Conservation (phyloP, 2,888 invertebrate species). For the Drosophila birchii region DNA sequence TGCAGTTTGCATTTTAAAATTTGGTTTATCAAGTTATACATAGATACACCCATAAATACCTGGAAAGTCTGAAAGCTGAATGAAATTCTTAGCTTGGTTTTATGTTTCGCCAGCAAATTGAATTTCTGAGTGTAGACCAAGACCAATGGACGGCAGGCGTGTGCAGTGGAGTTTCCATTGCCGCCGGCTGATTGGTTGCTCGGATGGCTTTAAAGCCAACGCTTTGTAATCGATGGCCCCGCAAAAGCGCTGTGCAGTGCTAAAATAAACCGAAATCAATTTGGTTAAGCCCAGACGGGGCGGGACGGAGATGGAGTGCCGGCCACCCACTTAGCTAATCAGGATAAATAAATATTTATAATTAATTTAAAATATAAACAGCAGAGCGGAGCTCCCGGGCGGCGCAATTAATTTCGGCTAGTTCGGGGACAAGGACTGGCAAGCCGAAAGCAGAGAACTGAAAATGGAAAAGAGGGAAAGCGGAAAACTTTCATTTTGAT, state of each 20-base stretch:
- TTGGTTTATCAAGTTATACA: no score
- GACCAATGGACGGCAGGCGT: constrained; percentile 56
- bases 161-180: constrained; percentile 52
- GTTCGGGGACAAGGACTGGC: constrained; percentile 2
- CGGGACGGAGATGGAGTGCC: constrained; percentile 10
- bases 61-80: not conserved
- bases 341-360: constrained; percentile 80
- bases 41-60: not conserved
- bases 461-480: constrained; percentile 2
- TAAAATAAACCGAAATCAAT: constrained; percentile 79
- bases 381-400: constrained; percentile 42
- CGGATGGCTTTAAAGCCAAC: constrained; percentile 62
- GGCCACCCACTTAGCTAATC: constrained; percentile 64
- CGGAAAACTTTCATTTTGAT: constrained; percentile 45
- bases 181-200: constrained; percentile 40
- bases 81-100: no score
- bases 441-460: not conserved
- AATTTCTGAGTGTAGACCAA: constrained; percentile 41
- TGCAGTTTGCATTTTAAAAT: not conserved
- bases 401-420: constrained; percentile 73
- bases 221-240: constrained; percentile 65
- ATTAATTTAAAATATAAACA: constrained; percentile 81
- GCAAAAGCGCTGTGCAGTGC: constrained; percentile 53
- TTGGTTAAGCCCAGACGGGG: constrained; percentile 61
- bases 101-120: not conserved